Evolutionary conservation across 2,797 vertebrate genomes (phyloP).

Genomic region (Gila robusta): DNA sequence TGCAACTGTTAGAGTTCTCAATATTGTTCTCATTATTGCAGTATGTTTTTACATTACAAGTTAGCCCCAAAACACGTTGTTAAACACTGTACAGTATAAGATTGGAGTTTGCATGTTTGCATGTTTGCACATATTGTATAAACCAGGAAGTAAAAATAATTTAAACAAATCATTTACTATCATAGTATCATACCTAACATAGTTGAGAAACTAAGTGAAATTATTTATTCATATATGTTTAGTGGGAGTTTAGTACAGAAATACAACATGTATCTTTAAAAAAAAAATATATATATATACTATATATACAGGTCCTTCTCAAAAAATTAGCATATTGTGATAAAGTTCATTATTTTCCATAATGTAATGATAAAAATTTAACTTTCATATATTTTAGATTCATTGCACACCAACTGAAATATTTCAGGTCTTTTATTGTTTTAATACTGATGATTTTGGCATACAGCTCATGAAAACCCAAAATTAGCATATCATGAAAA

Average conservation of each 20-base stretch:
- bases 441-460: no score
- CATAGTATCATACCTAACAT: background rate
- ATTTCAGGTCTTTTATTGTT: no score
- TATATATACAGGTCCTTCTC: no score
- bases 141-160: background rate
- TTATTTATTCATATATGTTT: background rate
- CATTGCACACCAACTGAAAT: no score
- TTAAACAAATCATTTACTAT: background rate
- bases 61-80: background rate
- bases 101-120: background rate
- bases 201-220: background rate
- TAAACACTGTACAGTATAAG: background rate
- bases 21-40: background rate
- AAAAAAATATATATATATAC: no score
- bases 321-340: no score
- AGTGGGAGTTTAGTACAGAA: background rate
- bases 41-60: background rate
- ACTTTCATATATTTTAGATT: no score
- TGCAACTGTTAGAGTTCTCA: background rate
- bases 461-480: no score
- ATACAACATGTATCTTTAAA: background rate
- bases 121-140: background rate
- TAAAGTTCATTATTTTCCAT: no score
- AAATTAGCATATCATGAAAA: no score
- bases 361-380: no score